Base-by-base conservation (phyloP, 2,113 vertebrate genomes). In the Varanus salvator region DNA sequence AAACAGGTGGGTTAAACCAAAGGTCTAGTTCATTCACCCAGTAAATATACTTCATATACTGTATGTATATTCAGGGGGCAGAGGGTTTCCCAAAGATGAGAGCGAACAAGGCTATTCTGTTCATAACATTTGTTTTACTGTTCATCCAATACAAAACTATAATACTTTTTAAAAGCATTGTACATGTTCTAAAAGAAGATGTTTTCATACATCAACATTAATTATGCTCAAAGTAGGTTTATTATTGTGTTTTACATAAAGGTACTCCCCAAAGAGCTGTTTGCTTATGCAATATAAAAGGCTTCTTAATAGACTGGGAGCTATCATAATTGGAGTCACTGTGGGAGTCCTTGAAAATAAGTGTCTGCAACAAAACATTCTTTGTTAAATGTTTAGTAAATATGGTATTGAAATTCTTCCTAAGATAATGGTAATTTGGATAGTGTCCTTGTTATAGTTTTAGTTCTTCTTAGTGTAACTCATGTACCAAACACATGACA, bases 291-390 rank as follows among this genome's bases (percentile, higher is more conserved):
- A n/a, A 15, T 84, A 80, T 14, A 7, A 87, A 1, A 0, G 0
- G 0, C 54, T 89, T 48, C 4, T 19, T 92, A 60, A 91, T 91
- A 0, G 17, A 3, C 54, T 90, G 66, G 74, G 31, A 1, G 5
- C 68, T 57, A 60, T 92, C 90, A 92, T 48, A 38, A 34, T 0
- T 86, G 14, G 87, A 78, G 48, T 74, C 80, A 60, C 76, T 82
- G 2, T 17, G 76, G 57, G 11, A 87, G 27, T 88, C 23, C 6
- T 90, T 84, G 72, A 83, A 91, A 94, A 85, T 1, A 93, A 87
- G 54, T 29, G 19, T 19, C 8, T 76, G 19, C 1, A 57, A 8
- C n/a, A 54, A 57, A 93, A 34, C 7, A 92, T 44, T 8, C 0
- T n/a, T 66, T 82, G 14, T 92, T 87, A 80, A 85, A 3, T 60